A percentile compares a stretch with the other conserved stretches of the same genome.
Evolutionary conservation across 2,888 invertebrate species (phyloP).

Genomic region (Myopa tessellatipennis): DNA sequence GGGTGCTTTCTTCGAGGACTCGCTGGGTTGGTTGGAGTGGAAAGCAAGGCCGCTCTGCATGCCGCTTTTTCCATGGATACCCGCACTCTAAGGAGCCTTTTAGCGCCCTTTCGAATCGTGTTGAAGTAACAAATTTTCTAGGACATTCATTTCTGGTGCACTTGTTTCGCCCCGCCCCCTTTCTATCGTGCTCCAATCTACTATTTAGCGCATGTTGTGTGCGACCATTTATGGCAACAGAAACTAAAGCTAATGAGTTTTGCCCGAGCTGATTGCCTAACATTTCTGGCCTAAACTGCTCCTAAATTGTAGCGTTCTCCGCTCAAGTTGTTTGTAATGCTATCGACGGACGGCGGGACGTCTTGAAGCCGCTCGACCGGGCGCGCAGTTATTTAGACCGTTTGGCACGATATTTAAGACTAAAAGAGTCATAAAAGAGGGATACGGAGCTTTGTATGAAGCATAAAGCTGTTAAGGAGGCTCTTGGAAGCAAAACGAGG

Average conservation of each 20-base stretch:
- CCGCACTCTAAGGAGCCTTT: slow-evolving; percentile 22
- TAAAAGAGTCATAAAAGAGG: slow-evolving; percentile 41
- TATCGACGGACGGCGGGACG: slow-evolving; percentile 42
- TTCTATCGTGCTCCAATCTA: slow-evolving; percentile 47
- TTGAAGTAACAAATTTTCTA: slow-evolving; percentile 50
- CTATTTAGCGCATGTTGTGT: slow-evolving; percentile 59
- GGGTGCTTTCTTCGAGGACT: background rate
- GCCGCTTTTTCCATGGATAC: slow-evolving; percentile 28
- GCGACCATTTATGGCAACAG: slow-evolving; percentile 58
- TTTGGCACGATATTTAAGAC: slow-evolving; percentile 29
- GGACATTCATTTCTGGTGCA: slow-evolving; percentile 15
- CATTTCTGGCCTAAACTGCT: slow-evolving; percentile 3
- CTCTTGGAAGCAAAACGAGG: background rate
- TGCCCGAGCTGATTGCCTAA: slow-evolving; percentile 53
- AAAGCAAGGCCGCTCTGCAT: slow-evolving; percentile 27
- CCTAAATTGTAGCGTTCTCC: slow-evolving; percentile 40
- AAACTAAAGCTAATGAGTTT: slow-evolving; percentile 61
- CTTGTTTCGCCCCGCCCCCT: background rate
- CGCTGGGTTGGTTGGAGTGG: background rate
- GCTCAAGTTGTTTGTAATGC: slow-evolving; percentile 10
- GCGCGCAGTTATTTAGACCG: background rate
- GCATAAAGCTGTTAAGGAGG: slow-evolving; percentile 10
- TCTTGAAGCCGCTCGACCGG: background rate
- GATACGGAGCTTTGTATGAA: background rate
- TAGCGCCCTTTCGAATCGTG: slow-evolving; percentile 46